Base-by-base conservation (phyloP, 1,140 invertebrate genomes). In the Zaprionus ornatus region DNA sequence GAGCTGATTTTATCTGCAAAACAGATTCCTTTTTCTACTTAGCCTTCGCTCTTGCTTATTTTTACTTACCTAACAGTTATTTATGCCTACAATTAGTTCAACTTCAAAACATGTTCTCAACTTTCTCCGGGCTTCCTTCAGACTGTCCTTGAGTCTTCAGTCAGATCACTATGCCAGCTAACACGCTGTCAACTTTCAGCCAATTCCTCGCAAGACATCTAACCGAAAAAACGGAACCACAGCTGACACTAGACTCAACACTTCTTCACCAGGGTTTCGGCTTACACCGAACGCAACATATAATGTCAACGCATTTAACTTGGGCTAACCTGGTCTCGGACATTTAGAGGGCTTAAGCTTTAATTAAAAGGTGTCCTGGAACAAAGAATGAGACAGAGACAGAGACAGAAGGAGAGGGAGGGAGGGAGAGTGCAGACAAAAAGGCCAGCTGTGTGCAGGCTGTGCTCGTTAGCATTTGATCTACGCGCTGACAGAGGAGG, bases 291-390 rank as follows among this genome's bases (percentile, higher is more conserved):
- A 23, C 27, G 73, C 40, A 3, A n/a, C 64, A 83, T 87, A 87
- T 87, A 77, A 87, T 88, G 84, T 88, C 84, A 78, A 73, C 84
- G 74, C 83, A 79, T 87, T 87, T 87, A 87, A 87, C 82, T 86
- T 67, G 82, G 76, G 76, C 84, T 83, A 83, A 85, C 77, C 68
- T 71, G 74, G 83, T 73, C 63, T 62, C 63, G 70, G 73, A 60
- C 74, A 88, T 88, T 90, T 90, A 84, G 80, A 73, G 55, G 84
- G 80, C 85, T 88, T 88, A 90, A 88, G 87, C 84, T 88, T 90
- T 88, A 88, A 88, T 88, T 88, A 88, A 88, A 84, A 79, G 78
- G 65, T 74, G 72, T 50, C n/a, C 13, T 27, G 29, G 25, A 42
- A 21, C 7, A 57, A 37, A 52, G 7, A 12, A 40, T 32, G 61